Conservation (phyloP, 2,113 vertebrate species). For the Triplophysa rosa region DNA sequence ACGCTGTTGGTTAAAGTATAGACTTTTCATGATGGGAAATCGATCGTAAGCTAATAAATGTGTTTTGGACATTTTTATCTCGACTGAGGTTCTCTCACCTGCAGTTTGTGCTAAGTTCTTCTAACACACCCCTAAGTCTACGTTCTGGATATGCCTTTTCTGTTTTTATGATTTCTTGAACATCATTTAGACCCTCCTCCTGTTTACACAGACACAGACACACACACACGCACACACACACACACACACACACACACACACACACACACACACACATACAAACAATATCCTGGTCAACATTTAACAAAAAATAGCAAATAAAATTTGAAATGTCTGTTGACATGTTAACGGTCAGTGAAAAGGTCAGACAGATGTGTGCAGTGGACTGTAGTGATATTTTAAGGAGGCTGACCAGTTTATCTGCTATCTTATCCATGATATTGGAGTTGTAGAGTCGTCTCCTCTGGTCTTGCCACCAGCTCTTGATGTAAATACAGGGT, state of each 20-base stretch:
- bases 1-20: neutral
- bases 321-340: neutral
- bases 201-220: constrained; percentile 56
- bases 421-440: constrained; percentile 91
- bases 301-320: neutral
- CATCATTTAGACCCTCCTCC: constrained; percentile 95
- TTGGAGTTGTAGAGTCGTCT: constrained; percentile 92
- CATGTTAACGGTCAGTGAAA: neutral
- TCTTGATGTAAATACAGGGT: constrained; percentile 95
- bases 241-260: neutral
- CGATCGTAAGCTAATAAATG: too few relatives aligned
- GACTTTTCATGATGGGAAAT: neutral
- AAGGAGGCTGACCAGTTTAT: constrained; percentile 84
- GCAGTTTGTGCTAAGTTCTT: constrained; percentile 89
- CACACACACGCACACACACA: neutral
- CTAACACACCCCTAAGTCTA: constrained; percentile 89
- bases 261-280: constrained; percentile 1
- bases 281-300: neutral
- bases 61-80: neutral
- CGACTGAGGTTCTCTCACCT: constrained; percentile 66
- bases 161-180: constrained; percentile 96
- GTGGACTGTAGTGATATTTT: neutral
- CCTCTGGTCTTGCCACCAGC: constrained; percentile 96
- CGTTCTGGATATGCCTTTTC: constrained; percentile 93
- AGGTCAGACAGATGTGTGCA: neutral